Conservation (phyloP, 2,888 invertebrate species). For the Cephalotes varians region DNA sequence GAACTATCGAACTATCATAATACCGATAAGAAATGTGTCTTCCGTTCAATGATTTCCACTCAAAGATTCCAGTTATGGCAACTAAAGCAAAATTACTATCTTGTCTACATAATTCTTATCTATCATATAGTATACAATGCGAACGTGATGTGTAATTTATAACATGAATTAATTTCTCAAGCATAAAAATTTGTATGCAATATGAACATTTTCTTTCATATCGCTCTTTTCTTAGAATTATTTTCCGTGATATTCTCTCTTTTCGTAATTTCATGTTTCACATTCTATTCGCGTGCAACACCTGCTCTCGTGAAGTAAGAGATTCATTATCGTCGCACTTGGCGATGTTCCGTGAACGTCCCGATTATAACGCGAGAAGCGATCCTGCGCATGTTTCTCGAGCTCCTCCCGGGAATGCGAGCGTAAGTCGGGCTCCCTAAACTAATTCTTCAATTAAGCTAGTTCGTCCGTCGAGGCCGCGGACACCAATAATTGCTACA, state of each 20-base stretch:
- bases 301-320: not conserved
- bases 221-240: not conserved
- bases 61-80: slow-evolving; percentile 8
- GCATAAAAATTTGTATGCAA: not conserved
- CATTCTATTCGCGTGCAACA: not conserved
- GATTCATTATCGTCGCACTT: slow-evolving; percentile 1
- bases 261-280: not conserved
- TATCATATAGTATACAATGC: not conserved
- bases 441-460: slow-evolving; percentile 80
- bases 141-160: not conserved
- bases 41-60: slow-evolving; percentile 19
- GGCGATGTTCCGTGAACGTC: not conserved
- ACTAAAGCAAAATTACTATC: not conserved
- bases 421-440: slow-evolving; percentile 55
- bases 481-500: slow-evolving; percentile 75
- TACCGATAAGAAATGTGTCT: not conserved
- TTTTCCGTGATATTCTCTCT: not conserved
- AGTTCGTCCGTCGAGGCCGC: slow-evolving; percentile 75
- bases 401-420: slow-evolving; percentile 21
- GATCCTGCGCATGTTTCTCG: slow-evolving; percentile 5
- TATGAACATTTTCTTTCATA: not conserved
- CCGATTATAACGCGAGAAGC: slow-evolving; percentile 17
- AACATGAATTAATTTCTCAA: not conserved
- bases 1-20: slow-evolving; percentile 34
- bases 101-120: not conserved